Evolutionary conservation across 1,140 invertebrate genomes (phyloP).

Genomic region (Portunus trituberculatus): DNA sequence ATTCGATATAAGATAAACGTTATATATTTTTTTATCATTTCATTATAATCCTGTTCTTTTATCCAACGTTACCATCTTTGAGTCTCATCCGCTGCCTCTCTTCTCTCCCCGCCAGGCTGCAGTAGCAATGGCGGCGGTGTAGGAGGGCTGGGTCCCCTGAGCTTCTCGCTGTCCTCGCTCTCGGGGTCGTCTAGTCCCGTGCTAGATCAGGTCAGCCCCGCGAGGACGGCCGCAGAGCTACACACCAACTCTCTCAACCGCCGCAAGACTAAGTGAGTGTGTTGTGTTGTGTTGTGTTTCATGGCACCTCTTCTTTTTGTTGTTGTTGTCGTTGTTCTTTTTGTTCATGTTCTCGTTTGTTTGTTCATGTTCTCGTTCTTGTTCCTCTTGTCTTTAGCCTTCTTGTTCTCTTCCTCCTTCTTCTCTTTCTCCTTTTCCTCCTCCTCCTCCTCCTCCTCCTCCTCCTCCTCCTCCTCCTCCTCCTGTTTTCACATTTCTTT

Average conservation of each 20-base stretch:
- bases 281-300: background rate
- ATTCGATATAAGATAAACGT: no score
- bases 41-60: no score
- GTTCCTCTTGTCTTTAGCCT: background rate
- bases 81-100: background rate
- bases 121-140: background rate
- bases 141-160: constrained; percentile 64
- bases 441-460: no score
- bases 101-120: background rate
- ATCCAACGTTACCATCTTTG: no score
- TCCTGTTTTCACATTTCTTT: no score
- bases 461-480: no score
- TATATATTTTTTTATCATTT: no score
- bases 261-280: constrained; percentile 69
- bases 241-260: constrained; percentile 74
- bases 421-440: no score
- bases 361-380: background rate
- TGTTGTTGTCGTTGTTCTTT: background rate
- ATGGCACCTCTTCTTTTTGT: background rate
- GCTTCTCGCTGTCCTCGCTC: constrained; percentile 72
- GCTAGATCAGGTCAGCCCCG: constrained; percentile 59
- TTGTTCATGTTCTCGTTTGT: background rate
- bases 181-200: constrained; percentile 72
- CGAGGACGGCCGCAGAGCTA: constrained; percentile 64
- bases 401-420: background rate